phyloP scores from a whole-genome alignment of 2,797 vertebrate genomes.

The Ctenopoma kingsleyae region DNA sequence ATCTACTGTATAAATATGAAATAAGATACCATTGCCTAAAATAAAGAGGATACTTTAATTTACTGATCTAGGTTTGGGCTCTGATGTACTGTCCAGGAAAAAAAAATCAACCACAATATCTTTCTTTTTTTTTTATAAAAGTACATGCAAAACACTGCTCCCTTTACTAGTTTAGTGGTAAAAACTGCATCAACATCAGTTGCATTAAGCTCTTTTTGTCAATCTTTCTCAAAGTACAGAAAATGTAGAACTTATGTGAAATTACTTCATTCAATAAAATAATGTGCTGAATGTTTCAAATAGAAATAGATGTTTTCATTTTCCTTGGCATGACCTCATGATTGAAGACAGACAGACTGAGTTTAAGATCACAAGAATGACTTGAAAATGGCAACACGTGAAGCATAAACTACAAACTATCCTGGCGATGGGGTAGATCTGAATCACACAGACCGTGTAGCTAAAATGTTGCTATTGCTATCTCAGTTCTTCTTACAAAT shows the following conservation, averaged over 20 bases:
- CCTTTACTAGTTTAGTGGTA: neutral
- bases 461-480: conserved; percentile 47
- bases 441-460: conserved; percentile 14
- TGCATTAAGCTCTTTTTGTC: neutral
- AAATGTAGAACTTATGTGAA: conserved; percentile 24
- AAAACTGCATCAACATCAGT: conserved; percentile 2
- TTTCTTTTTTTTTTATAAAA: neutral
- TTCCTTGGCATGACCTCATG: conserved; percentile 49
- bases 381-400: conserved; percentile 26
- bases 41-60: conserved; percentile 14
- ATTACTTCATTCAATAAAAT: conserved; percentile 16
- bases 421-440: conserved; percentile 18
- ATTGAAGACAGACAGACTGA: conserved; percentile 16
- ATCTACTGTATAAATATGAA: conserved; percentile 38
- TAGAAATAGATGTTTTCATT: conserved; percentile 30
- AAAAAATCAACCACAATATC: too few relatives aligned
- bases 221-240: conserved; percentile 37
- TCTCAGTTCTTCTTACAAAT: conserved; percentile 45
- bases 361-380: conserved; percentile 25
- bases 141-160: conserved; percentile 12
- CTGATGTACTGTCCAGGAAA: too few relatives aligned
- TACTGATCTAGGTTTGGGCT: conserved; percentile 10
- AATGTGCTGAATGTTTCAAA: conserved; percentile 31
- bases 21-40: conserved; percentile 33
- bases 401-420: conserved; percentile 29